These are phyloP conservation scores for Lamproptera curius DNA, from an alignment of 2,888 invertebrate genomes.

Conservation along the genomic window DNA sequence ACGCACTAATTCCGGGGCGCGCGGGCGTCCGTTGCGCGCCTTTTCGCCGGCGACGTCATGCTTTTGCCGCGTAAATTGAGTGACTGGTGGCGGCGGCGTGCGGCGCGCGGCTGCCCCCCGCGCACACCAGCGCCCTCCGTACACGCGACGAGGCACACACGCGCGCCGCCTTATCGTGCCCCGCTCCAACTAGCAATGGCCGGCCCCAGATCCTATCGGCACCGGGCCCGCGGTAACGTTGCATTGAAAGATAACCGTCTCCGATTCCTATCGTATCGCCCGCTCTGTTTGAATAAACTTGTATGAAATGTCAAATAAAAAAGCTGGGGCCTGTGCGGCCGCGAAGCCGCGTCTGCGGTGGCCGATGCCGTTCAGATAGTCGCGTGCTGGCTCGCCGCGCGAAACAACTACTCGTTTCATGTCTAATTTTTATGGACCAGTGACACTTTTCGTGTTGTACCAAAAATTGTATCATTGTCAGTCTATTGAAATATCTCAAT, in stretches of 20 bases:
- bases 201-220: slow-evolving; percentile 72
- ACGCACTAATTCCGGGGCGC: slow-evolving; percentile 25
- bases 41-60: slow-evolving; percentile 60
- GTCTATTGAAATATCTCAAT: too few species aligned
- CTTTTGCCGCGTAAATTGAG: slow-evolving; percentile 73
- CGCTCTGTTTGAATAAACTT: slow-evolving; percentile 75
- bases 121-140: slow-evolving; percentile 38
- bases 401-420: too few species aligned
- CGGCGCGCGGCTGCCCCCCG: slow-evolving; percentile 53
- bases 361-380: slow-evolving; percentile 61
- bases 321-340: slow-evolving; percentile 54
- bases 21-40: slow-evolving; percentile 28
- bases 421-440: too few species aligned
- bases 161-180: slow-evolving; percentile 69
- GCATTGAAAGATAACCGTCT: slow-evolving; percentile 77
- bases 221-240: slow-evolving; percentile 75
- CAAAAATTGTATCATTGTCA: too few species aligned
- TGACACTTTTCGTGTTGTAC: too few species aligned
- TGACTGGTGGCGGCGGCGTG: slow-evolving; percentile 61
- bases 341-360: slow-evolving; percentile 56
- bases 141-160: slow-evolving; percentile 49
- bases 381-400: slow-evolving; percentile 28
- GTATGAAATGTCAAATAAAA: slow-evolving; percentile 78
- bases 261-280: slow-evolving; percentile 62
- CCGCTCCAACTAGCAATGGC: slow-evolving; percentile 75